A percentile compares a stretch with the other conserved stretches of the same genome.
Evolutionary conservation across 92 coral and sea anemone genomes (phyloP).

Genomic region (Zoanthus sociatus): DNA sequence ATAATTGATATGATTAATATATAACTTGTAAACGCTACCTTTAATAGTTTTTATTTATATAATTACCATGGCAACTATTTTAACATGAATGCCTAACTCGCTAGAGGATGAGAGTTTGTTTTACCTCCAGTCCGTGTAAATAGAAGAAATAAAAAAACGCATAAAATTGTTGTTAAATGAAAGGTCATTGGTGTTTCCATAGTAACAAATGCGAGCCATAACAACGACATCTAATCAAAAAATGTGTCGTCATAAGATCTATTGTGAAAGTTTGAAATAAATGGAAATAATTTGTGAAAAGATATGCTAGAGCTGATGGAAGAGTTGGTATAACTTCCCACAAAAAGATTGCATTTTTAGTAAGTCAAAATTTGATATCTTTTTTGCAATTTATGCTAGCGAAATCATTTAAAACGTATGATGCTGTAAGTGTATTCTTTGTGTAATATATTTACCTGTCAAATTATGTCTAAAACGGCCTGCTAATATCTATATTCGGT

Average conservation of each 20-base stretch:
- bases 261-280: slow-evolving; percentile 25
- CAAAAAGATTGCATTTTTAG: slow-evolving; percentile 15
- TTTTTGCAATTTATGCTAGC: slow-evolving; percentile 23
- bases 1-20: too few species aligned
- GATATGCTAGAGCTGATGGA: slow-evolving; percentile 15
- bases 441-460: background rate
- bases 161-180: background rate
- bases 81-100: too few species aligned
- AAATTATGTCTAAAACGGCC: too few species aligned
- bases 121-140: too few species aligned
- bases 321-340: slow-evolving; percentile 26
- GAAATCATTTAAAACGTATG: slow-evolving; percentile 28
- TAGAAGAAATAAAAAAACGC: too few species aligned
- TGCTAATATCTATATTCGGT: too few species aligned
- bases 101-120: too few species aligned
- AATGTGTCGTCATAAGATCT: slow-evolving; percentile 7
- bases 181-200: background rate
- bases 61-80: too few species aligned
- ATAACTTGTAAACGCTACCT: too few species aligned
- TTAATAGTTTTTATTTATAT: too few species aligned
- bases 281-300: slow-evolving; percentile 16
- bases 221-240: slow-evolving; percentile 20
- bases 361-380: slow-evolving; percentile 25
- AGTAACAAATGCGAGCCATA: slow-evolving; percentile 24
- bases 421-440: slow-evolving; percentile 14